Evolutionary conservation across 2,888 invertebrate genomes (phyloP), one percentile per base, ranked within the genome.

Genomic region (Nebria brevicollis): DNA sequence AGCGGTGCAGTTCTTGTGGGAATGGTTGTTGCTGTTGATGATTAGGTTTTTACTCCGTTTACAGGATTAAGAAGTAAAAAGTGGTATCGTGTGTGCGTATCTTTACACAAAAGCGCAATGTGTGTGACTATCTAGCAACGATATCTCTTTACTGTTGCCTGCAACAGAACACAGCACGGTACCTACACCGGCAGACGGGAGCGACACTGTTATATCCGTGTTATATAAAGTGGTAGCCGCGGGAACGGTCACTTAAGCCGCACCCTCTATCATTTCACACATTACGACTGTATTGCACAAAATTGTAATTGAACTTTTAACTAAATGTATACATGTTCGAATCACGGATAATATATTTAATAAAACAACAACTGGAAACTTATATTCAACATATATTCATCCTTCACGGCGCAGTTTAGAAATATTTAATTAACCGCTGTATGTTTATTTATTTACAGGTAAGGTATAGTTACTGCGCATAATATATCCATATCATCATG

Each of bases 91-190:
- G 74, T 66, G 75, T 74, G 79, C 74, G 79, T 79, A 79, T 79
- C 79, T 79, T 41, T 41, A 41, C 66, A 79, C 79, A 79, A 79
- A 77, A 79, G 79, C 78, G 79, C 75, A 75, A 74, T 66, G 79
- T 75, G 78, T 78, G 79, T 79, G 79, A 79, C 79, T 79, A 79
- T 79, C 79, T 34, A n/a, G 6, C 2, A 25, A 64, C 64, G 79
- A 79, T 79, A 79, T 79, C 79, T 74, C 43, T 64, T 68, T 77
- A 66, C 54, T 43, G 25, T 7, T 54, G 54, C 13, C 13, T 54
- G 54, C 54, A 54, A 8, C 54, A 54, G 11, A 54, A 54, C 54
- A 13, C 54, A 13, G 54, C 34, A 20, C 34, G 34, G 5, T 20
- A 20, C 20, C 20, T 43, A 10, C 43, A 43, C 43, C 6, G 54